A percentile compares a stretch with the other conserved stretches of the same genome.
Conservation (phyloP, 2,113 vertebrate species). For the Hemiprocne comata region DNA sequence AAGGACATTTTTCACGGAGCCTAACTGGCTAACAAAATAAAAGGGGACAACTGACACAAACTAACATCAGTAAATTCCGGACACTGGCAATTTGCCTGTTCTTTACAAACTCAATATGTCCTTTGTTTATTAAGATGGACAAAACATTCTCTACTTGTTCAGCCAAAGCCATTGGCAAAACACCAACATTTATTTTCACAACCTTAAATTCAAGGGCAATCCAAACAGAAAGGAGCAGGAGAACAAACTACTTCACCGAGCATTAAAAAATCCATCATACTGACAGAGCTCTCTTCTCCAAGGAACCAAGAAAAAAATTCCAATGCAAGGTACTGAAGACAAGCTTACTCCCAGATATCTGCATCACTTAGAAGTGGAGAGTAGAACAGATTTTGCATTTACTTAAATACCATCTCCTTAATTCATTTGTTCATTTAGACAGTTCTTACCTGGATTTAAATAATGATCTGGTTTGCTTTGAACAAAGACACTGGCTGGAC, state of each 20-base stretch:
- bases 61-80: not conserved
- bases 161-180: not conserved
- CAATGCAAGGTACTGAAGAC: not conserved
- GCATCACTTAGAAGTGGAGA: not conserved
- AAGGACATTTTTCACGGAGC: not conserved
- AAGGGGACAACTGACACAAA: not conserved
- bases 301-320: not conserved
- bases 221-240: slow-evolving; percentile 10
- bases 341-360: not conserved
- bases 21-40: not conserved
- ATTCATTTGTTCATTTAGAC: not conserved
- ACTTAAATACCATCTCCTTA: not conserved
- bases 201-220: slow-evolving; percentile 17
- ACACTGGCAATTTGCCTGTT: not conserved
- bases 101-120: not conserved
- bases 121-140: slow-evolving; percentile 34
- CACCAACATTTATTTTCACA: not conserved
- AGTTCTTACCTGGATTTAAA: not conserved
- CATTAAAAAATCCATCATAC: slow-evolving; percentile 7
- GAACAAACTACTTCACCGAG: not conserved
- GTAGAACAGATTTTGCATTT: not conserved
- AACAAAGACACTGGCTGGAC: not conserved
- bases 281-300: not conserved
- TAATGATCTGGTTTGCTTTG: not conserved
- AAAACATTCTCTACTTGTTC: not conserved